phyloP scores from a whole-genome alignment of 1,140 invertebrate species.

The Bombus affinis region DNA sequence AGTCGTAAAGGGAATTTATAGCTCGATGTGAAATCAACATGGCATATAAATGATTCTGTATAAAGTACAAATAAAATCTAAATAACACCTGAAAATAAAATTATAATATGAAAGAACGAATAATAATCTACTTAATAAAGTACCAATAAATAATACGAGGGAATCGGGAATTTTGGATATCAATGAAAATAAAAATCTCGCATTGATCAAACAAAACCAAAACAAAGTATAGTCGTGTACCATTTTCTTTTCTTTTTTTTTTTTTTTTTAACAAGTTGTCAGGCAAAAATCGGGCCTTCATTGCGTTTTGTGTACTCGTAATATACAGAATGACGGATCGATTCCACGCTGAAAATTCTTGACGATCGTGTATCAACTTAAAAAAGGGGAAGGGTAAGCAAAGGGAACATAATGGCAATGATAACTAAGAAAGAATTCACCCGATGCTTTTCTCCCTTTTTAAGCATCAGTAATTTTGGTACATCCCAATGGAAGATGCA shows the following conservation, averaged over 20 bases:
- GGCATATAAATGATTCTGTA: neutral
- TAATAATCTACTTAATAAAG: slow-evolving; percentile 12
- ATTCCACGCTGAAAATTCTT: slow-evolving; percentile 21
- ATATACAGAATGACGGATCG: neutral
- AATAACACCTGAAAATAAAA: slow-evolving; percentile 34
- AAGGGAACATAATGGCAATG: neutral
- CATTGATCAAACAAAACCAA: slow-evolving; percentile 17
- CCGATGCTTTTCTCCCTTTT: neutral
- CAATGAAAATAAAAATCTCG: slow-evolving; percentile 24
- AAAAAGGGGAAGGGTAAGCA: neutral
- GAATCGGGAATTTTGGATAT: neutral
- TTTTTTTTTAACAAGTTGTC: slow-evolving; percentile 63
- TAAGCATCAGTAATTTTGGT: neutral
- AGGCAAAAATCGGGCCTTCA: slow-evolving; percentile 20
- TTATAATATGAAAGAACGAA: slow-evolving; percentile 30
- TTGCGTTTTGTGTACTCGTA: slow-evolving; percentile 10
- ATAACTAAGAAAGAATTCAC: neutral
- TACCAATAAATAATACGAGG: neutral
- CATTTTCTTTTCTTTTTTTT: slow-evolving; percentile 44
- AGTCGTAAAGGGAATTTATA: neutral
- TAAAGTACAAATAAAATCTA: slow-evolving; percentile 15
- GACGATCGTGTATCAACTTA: neutral
- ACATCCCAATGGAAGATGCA: neutral
- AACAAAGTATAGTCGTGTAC: slow-evolving; percentile 70
- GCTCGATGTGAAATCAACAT: no score